Evolutionary conservation across 2,888 invertebrate genomes (phyloP), one percentile per base, ranked within the genome.

Genomic region (Agrochola litura): DNA sequence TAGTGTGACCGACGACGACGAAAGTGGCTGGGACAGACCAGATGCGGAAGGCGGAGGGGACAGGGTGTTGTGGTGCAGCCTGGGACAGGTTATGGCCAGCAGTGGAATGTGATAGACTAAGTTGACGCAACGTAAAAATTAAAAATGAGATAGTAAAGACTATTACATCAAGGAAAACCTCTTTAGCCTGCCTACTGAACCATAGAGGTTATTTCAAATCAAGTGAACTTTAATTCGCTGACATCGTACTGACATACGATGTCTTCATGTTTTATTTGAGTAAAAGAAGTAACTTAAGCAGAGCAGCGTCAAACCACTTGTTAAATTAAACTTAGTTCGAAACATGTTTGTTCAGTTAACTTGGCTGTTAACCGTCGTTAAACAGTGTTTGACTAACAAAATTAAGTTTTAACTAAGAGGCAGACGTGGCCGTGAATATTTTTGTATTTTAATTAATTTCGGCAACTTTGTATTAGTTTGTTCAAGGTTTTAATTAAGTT

Each of bases 341-440:
- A 77, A 75, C 58, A 76, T 72, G 77, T 83, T 78, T 83, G 78
- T 66, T 63, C 60, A 78, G 60, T 74, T 64, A 77, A 65, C 72
- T 65, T 16, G 8, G 43, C 64, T 66, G 49, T 83, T 75, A 80
- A 71, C 73, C 72, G 41, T 64, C 76, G 71, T 52, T 72, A 80
- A 74, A 73, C 67, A 25, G 46, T 75, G 82, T 81, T 86, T 67
- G 73, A 12, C 46, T 49, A 84, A 79, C 66, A 82, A 77, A 84
- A 86, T 86, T 84, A 84, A 84, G 77, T 79, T 84, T 86, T 77
- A 76, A 82, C 63, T 64, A 64, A 52, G 37, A n/a, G 30, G 56
- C 61, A 46, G 67, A 12, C 84, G 79, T 86, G 86, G 76, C 67
- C n/a, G 37, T 76, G 86, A 86, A 84, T 86, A 86, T 86, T 84